Conservation (phyloP, 2,888 invertebrate genomes). For the Crepidodera aurea region DNA sequence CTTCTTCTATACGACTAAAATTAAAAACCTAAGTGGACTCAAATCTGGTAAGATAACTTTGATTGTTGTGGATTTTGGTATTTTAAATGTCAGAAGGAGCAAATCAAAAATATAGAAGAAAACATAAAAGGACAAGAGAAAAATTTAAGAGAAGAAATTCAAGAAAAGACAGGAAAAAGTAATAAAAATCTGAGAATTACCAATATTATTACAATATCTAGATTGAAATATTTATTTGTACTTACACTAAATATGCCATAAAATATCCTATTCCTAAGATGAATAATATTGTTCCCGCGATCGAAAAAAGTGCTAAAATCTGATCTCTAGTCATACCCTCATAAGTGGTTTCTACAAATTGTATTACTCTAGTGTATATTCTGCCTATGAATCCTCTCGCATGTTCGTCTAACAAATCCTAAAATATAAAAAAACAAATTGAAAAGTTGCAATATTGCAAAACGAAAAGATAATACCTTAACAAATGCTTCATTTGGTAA, state of each 20-base stretch:
- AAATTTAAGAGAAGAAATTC: too few species aligned
- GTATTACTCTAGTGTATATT: constrained; percentile 70
- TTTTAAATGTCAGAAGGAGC: too few species aligned
- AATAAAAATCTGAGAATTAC: too few species aligned
- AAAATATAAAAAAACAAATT: constrained; percentile 39
- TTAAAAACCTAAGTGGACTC: too few species aligned
- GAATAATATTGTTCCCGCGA: constrained; percentile 79
- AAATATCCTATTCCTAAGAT: constrained; percentile 83
- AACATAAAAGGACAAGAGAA: too few species aligned
- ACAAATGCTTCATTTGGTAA: constrained; percentile 81
- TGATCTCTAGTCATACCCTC: constrained; percentile 80
- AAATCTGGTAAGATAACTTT: too few species aligned
- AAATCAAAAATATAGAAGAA: too few species aligned
- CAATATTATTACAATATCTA: too few species aligned
- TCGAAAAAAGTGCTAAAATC: constrained; percentile 79
- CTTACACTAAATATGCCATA: constrained; percentile 83
- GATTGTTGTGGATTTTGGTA: too few species aligned
- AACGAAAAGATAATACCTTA: constrained; percentile 63
- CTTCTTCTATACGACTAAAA: constrained; percentile 65
- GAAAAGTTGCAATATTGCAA: background rate
- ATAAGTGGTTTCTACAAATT: constrained; percentile 75
- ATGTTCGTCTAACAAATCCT: constrained; percentile 83
- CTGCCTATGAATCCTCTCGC: constrained; percentile 76
- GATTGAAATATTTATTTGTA: too few species aligned
- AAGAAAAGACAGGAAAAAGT: too few species aligned